Percentiles rank a stretch among this genome's conserved stretches.
Evolutionary conservation across 2,888 invertebrate species (phyloP).

Genomic region (Apamea epomidion): DNA sequence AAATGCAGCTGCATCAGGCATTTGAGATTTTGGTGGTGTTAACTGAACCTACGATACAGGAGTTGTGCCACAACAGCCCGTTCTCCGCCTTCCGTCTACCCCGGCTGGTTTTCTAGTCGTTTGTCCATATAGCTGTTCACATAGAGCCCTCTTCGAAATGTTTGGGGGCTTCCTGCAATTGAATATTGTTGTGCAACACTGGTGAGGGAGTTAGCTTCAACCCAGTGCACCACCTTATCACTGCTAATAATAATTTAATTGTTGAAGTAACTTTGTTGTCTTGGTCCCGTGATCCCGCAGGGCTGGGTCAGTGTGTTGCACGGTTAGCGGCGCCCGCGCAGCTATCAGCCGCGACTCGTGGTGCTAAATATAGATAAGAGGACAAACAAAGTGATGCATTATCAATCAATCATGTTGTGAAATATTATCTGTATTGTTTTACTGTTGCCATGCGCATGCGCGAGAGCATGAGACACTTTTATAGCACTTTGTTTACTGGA

Average conservation of each 20-base stretch:
- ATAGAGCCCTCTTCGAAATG: neutral
- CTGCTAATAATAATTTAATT: neutral
- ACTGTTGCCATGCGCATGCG: conserved; percentile 24
- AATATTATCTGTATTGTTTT: conserved; percentile 31
- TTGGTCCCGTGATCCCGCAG: conserved; percentile 32
- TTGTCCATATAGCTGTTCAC: too few relatives aligned
- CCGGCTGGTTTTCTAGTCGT: too few relatives aligned
- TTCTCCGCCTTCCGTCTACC: too few relatives aligned
- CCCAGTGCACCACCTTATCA: conserved; percentile 2
- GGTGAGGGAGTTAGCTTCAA: neutral
- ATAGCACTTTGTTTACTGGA: neutral
- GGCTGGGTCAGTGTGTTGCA: conserved; percentile 54
- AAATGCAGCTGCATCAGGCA: too few relatives aligned
- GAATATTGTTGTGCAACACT: neutral
- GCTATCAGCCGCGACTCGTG: conserved; percentile 35
- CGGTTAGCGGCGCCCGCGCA: conserved; percentile 37
- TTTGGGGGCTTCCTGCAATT: neutral
- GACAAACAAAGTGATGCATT: conserved; percentile 23
- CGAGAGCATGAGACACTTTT: conserved; percentile 4
- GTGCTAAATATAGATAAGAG: conserved; percentile 19
- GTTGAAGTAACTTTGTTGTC: neutral
- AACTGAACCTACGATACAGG: too few relatives aligned
- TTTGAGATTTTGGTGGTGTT: too few relatives aligned
- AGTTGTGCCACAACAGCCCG: too few relatives aligned
- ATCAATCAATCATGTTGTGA: conserved; percentile 33